Evolutionary conservation across 2,113 vertebrate genomes (phyloP).

Genomic region (Pantherophis guttatus): DNA sequence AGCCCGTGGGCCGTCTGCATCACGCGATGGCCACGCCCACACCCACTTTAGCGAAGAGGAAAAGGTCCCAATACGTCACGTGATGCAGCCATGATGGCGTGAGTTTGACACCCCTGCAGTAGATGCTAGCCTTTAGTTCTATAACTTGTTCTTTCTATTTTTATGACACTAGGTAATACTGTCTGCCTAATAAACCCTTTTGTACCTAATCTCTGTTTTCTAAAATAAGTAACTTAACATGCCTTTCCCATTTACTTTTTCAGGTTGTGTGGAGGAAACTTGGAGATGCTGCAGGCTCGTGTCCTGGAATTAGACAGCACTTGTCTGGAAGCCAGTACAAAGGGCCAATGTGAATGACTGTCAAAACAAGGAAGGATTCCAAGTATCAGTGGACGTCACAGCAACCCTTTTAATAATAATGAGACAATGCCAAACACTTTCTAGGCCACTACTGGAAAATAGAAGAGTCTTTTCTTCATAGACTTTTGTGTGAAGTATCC

Average conservation of each 20-base stretch:
- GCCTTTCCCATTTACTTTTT: conserved; percentile 45
- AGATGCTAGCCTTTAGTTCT: background rate
- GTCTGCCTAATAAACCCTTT: background rate
- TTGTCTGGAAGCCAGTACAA: conserved; percentile 79
- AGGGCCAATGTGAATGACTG: conserved; percentile 72
- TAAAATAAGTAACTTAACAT: background rate
- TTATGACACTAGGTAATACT: background rate
- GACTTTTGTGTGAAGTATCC: background rate
- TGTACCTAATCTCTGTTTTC: conserved; percentile 5
- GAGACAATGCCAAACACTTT: conserved; percentile 35
- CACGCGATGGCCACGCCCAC: no score
- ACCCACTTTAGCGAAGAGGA: no score
- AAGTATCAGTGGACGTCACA: conserved; percentile 40
- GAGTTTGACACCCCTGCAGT: background rate
- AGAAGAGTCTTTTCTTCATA: conserved; percentile 25
- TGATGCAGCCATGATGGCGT: no score
- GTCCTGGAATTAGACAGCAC: conserved; percentile 84
- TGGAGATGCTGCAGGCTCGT: conserved; percentile 84
- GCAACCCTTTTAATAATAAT: conserved; percentile 35
- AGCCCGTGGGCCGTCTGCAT: no score
- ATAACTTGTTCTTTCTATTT: no score
- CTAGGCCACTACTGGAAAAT: conserved; percentile 22
- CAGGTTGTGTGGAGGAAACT: conserved; percentile 84
- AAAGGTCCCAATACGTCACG: no score
- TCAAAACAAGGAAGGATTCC: conserved; percentile 28